Percentiles rank a stretch among this genome's conserved stretches.
phyloP scores from a whole-genome alignment of 2,888 invertebrate species.

The Zele albiditarsus region DNA sequence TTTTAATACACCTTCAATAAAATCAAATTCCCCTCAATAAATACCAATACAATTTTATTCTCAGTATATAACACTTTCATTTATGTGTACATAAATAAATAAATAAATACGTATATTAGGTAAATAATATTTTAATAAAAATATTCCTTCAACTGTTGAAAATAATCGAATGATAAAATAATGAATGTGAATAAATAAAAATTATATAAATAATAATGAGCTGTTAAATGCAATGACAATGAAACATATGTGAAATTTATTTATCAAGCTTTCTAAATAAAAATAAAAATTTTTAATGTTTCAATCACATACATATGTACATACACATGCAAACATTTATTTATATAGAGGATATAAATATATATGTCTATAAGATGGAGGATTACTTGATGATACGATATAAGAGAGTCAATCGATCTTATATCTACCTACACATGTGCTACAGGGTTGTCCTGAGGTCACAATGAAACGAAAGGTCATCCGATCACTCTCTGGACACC shows the following conservation, averaged over 20 bases:
- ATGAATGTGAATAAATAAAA: neutral
- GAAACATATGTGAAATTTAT: conserved; percentile 16
- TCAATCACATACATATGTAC: neutral
- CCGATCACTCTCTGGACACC: conserved; percentile 42
- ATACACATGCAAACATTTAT: conserved; percentile 8
- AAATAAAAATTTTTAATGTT: conserved; percentile 4
- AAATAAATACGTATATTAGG: neutral
- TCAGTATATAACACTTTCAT: neutral
- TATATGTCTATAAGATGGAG: conserved; percentile 15
- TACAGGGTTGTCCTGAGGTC: conserved; percentile 11
- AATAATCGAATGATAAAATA: neutral
- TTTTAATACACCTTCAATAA: no score
- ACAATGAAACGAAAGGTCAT: conserved; percentile 34
- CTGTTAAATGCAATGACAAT: conserved; percentile 22
- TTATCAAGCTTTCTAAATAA: conserved; percentile 24
- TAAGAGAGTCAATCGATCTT: conserved; percentile 45
- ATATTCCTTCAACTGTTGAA: neutral
- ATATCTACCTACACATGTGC: conserved; percentile 8
- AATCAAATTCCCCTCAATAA: neutral
- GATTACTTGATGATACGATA: conserved; percentile 13
- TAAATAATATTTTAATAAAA: neutral
- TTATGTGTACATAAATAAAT: neutral
- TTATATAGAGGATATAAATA: conserved; percentile 9
- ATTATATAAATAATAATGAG: neutral
- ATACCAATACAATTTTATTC: neutral